phyloP scores from a whole-genome alignment of 2,113 vertebrate genomes.

The Haemorhous mexicanus region DNA sequence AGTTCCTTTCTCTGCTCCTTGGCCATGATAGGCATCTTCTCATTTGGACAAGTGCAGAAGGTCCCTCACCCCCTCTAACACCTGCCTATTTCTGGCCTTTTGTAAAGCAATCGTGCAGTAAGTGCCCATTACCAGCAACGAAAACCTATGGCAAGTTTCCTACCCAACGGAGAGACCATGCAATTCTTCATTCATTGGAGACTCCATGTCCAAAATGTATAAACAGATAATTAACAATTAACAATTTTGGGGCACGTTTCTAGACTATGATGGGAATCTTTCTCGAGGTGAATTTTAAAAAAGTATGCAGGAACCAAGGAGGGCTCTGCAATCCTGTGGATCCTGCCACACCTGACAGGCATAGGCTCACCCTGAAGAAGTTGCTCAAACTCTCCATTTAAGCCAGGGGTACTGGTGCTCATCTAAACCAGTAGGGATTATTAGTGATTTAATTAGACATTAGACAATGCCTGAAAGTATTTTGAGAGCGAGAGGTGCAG shows the following conservation, averaged over 20 bases:
- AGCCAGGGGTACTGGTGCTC: neutral
- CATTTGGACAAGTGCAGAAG: neutral
- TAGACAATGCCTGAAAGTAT: neutral
- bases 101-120: neutral
- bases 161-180: neutral
- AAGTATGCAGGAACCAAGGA: neutral
- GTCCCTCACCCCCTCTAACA: neutral
- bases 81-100: neutral
- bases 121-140: neutral
- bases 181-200: neutral
- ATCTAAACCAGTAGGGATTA: neutral
- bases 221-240: neutral
- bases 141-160: neutral
- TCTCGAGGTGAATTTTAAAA: neutral
- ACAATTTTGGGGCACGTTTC: neutral
- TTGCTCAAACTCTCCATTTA: neutral
- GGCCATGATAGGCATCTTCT: neutral
- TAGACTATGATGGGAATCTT: neutral
- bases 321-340: neutral
- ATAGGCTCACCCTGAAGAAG: neutral
- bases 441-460: neutral
- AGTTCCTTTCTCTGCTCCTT: neutral
- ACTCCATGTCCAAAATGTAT: neutral
- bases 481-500: neutral
- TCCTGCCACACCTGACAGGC: neutral